Conservation (phyloP, 2,888 invertebrate genomes). For the Andrena camellia region DNA sequence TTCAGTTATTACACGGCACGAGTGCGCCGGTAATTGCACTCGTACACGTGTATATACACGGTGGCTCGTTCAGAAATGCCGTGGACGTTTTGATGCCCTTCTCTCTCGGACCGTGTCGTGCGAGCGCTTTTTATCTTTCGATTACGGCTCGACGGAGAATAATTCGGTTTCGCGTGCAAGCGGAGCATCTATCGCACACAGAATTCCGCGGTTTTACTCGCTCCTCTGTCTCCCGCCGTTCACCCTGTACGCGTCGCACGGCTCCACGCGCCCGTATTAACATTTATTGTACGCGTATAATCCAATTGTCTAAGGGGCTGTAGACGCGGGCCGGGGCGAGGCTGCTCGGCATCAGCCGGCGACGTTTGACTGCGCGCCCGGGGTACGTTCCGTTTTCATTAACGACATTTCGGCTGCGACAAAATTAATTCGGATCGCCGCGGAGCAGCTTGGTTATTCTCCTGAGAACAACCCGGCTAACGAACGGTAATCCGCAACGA, state of each 20-base stretch:
- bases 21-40: background rate
- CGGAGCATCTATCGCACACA: conserved; percentile 8
- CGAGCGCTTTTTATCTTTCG: conserved; percentile 9
- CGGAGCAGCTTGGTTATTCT: conserved; percentile 32
- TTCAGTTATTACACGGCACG: background rate
- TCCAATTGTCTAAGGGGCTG: conserved; percentile 5
- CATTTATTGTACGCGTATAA: conserved; percentile 7
- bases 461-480: conserved; percentile 29
- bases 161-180: conserved; percentile 9
- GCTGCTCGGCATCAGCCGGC: conserved; percentile 3
- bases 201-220: background rate
- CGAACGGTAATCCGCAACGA: conserved; percentile 24
- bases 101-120: background rate
- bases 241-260: no score
- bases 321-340: background rate
- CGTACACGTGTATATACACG: conserved; percentile 1
- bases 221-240: background rate
- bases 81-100: background rate
- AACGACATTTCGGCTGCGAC: conserved; percentile 28
- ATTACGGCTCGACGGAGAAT: background rate
- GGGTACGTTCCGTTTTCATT: conserved; percentile 57
- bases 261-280: background rate
- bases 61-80: background rate
- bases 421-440: conserved; percentile 53
- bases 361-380: conserved; percentile 10